Percentiles rank a stretch among this genome's conserved stretches.
Conservation (phyloP, 1,140 invertebrate genomes). For the Psilanteris sp. region DNA sequence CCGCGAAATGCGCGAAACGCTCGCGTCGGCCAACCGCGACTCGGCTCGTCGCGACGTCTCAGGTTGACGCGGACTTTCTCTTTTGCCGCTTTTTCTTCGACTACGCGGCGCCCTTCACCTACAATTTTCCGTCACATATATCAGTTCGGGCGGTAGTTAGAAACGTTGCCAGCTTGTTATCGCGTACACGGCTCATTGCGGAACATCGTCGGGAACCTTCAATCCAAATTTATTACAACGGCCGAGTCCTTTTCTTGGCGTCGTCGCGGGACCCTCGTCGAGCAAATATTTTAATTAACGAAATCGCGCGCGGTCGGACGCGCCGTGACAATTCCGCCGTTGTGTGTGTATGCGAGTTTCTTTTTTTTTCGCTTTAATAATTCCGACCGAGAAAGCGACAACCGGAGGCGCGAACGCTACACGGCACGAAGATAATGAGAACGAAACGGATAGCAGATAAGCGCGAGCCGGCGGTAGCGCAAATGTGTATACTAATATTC, state of each 20-base stretch:
- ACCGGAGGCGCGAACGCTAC: conserved; percentile 60
- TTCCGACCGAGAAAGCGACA: conserved; percentile 53
- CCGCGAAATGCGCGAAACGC: too few species aligned
- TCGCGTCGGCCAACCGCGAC: too few species aligned
- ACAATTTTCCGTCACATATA: conserved; percentile 80
- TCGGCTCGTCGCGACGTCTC: too few species aligned
- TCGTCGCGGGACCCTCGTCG: too few species aligned
- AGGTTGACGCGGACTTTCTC: conserved; percentile 27
- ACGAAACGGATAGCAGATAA: conserved; percentile 65
- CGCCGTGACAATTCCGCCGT: too few species aligned
- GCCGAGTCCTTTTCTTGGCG: too few species aligned
- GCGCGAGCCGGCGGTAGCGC: conserved; percentile 54
- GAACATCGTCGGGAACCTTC: conserved; percentile 64
- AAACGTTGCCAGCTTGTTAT: conserved; percentile 80
- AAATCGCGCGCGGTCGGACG: too few species aligned
- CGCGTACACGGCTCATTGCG: conserved; percentile 66
- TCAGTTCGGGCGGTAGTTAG: conserved; percentile 78
- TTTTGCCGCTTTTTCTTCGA: conserved; percentile 38
- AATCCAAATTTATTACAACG: conserved; percentile 63
- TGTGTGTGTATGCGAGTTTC: too few species aligned
- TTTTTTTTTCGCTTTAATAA: conserved; percentile 63
- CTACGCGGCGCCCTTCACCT: conserved; percentile 65
- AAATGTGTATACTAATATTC: conserved; percentile 78
- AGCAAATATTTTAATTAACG: conserved; percentile 45
- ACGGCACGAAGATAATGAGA: conserved; percentile 61